Percentiles rank a stretch among this genome's conserved stretches.
Conservation (phyloP, 2,113 vertebrate species). For the Nerophis lumbriciformis region DNA sequence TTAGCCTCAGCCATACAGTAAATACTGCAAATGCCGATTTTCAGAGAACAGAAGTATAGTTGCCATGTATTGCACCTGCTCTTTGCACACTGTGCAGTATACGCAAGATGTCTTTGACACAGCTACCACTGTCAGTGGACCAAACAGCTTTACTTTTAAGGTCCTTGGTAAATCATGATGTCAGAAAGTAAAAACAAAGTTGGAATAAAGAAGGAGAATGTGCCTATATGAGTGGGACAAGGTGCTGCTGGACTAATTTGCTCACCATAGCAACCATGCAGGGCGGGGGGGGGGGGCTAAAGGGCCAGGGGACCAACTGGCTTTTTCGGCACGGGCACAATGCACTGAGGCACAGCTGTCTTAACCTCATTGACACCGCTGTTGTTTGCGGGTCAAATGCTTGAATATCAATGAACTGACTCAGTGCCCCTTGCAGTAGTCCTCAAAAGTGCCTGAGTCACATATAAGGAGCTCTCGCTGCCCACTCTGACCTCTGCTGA, state of each 20-base stretch:
- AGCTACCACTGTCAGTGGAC: conserved; percentile 29
- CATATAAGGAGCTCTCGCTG: conserved; percentile 46
- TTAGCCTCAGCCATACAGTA: too few relatives aligned
- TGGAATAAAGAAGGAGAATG: conserved; percentile 55
- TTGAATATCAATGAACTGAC: conserved; percentile 71
- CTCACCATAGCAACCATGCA: conserved; percentile 67
- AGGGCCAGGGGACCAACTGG: conserved; percentile 37
- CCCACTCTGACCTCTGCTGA: conserved; percentile 62
- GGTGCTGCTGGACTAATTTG: conserved; percentile 58
- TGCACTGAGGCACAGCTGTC: conserved; percentile 50
- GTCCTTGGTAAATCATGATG: conserved; percentile 40
- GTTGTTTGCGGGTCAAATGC: conserved; percentile 71
- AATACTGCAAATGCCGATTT: background rate
- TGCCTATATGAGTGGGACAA: conserved; percentile 66
- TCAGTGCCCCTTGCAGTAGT: conserved; percentile 57
- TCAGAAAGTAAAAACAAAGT: conserved; percentile 49
- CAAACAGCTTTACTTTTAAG: conserved; percentile 45
- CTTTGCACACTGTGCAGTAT: conserved; percentile 33
- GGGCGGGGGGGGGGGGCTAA: conserved; percentile 12
- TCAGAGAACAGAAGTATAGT: background rate
- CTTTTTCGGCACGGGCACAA: conserved; percentile 50
- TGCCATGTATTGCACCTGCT: conserved; percentile 16
- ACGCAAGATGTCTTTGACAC: conserved; percentile 44
- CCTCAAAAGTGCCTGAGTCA: conserved; percentile 56
- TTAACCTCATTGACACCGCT: conserved; percentile 64